A percentile compares a stretch with the other conserved stretches of the same genome.
Conservation (phyloP, 2,888 invertebrate genomes). For the Alviniconcha strummeri region DNA sequence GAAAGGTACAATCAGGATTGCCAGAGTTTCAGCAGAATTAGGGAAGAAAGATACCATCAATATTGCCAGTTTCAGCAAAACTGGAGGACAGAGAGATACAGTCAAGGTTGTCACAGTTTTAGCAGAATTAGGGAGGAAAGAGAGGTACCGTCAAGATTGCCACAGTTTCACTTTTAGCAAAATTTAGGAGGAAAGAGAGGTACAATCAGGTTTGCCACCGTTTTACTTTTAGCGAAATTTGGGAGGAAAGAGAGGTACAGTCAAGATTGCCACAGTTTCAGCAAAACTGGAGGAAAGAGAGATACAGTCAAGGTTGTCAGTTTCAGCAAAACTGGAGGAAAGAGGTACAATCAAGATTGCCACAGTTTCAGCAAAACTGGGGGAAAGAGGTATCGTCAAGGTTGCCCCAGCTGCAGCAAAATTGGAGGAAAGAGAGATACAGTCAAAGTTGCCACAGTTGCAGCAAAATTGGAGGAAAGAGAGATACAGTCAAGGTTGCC, state of each 20-base stretch:
- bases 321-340: background rate
- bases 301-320: background rate
- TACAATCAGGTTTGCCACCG: too few relatives aligned
- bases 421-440: background rate
- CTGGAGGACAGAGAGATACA: background rate
- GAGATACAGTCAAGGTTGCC: too few relatives aligned
- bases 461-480: too few relatives aligned
- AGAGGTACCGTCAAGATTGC: background rate
- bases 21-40: too few relatives aligned
- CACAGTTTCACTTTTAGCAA: background rate
- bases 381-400: background rate
- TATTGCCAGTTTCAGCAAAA: too few relatives aligned
- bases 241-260: too few relatives aligned
- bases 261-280: too few relatives aligned
- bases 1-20: too few relatives aligned
- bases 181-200: too few relatives aligned
- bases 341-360: constrained; percentile 3
- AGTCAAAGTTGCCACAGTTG: background rate
- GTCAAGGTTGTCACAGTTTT: background rate
- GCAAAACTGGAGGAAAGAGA: too few relatives aligned
- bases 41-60: too few relatives aligned
- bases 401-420: background rate
- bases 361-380: background rate
- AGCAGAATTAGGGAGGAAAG: background rate
- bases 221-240: too few relatives aligned